Conservation (phyloP, 2,888 invertebrate genomes). For the Parasteatoda lunata region DNA sequence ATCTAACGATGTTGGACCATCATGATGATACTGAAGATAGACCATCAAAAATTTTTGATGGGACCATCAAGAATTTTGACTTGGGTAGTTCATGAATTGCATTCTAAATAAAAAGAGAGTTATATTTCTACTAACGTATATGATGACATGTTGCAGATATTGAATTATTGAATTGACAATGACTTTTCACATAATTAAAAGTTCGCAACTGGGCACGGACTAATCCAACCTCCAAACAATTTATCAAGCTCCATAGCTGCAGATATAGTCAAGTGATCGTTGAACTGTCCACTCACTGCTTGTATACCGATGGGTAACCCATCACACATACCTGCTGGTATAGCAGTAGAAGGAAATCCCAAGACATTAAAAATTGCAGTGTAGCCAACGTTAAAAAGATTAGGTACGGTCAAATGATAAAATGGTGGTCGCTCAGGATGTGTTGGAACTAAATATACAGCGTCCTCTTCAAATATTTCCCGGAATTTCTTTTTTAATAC, state of each 20-base stretch:
- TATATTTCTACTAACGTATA: too few relatives aligned
- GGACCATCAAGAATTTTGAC: too few relatives aligned
- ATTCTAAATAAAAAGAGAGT: too few relatives aligned
- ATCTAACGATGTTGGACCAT: too few relatives aligned
- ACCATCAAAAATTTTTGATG: too few relatives aligned
- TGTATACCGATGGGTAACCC: slow-evolving; percentile 87
- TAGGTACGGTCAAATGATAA: slow-evolving; percentile 87
- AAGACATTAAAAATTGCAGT: slow-evolving; percentile 90
- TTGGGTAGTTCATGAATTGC: too few relatives aligned
- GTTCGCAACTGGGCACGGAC: slow-evolving; percentile 61
- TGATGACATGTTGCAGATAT: too few relatives aligned
- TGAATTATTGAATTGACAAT: too few relatives aligned
- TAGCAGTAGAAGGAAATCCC: slow-evolving; percentile 88
- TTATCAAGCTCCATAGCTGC: slow-evolving; percentile 86
- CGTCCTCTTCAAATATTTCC: slow-evolving; percentile 83
- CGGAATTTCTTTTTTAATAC: slow-evolving; percentile 78
- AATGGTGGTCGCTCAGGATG: slow-evolving; percentile 92
- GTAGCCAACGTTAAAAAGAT: slow-evolving; percentile 89
- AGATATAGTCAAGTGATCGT: slow-evolving; percentile 86
- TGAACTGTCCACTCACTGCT: slow-evolving; percentile 77
- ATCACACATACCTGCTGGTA: slow-evolving; percentile 84
- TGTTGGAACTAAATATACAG: slow-evolving; percentile 90
- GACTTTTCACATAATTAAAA: too few relatives aligned
- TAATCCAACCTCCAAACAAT: slow-evolving; percentile 87
- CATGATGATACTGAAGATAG: too few relatives aligned